Evolutionary conservation across 2,113 vertebrate species (phyloP).

Genomic region (Sinocyclocheilus grahami): DNA sequence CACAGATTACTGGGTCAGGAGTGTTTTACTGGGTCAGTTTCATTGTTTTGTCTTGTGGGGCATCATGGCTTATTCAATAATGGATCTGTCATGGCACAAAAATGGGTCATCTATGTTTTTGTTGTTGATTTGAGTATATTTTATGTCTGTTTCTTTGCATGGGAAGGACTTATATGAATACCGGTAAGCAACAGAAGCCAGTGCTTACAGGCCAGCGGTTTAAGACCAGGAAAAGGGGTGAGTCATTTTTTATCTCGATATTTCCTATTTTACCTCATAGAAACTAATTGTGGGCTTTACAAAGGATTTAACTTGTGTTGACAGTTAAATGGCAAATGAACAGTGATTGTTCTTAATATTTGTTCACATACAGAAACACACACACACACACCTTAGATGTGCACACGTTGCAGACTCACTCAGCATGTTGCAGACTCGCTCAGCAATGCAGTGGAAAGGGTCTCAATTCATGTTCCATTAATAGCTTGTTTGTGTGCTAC

Average conservation of each 20-base stretch:
- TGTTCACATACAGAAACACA: slow-evolving; percentile 7
- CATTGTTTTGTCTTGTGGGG: background rate
- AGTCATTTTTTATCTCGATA: slow-evolving; percentile 51
- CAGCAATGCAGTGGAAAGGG: slow-evolving; percentile 13
- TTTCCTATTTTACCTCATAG: background rate
- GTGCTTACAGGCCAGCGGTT: slow-evolving; percentile 96
- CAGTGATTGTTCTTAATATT: background rate
- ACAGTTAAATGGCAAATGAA: background rate
- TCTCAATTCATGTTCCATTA: slow-evolving; percentile 46
- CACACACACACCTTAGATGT: no score
- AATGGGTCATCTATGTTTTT: slow-evolving; percentile 13
- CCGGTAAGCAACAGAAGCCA: slow-evolving; percentile 91
- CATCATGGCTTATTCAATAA: background rate
- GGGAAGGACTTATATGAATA: slow-evolving; percentile 93
- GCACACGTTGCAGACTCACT: slow-evolving; percentile 35
- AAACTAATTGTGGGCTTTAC: background rate
- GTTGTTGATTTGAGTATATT: slow-evolving; percentile 11
- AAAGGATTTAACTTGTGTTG: background rate
- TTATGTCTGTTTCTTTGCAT: slow-evolving; percentile 31
- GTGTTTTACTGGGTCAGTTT: background rate
- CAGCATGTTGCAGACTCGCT: slow-evolving; percentile 36
- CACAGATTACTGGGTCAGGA: background rate
- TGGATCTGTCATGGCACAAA: background rate
- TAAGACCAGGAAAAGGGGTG: slow-evolving; percentile 98
- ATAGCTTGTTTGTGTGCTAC: slow-evolving; percentile 53